Base-by-base conservation (phyloP, 2,797 vertebrate species). In the Lateolabrax maculatus region DNA sequence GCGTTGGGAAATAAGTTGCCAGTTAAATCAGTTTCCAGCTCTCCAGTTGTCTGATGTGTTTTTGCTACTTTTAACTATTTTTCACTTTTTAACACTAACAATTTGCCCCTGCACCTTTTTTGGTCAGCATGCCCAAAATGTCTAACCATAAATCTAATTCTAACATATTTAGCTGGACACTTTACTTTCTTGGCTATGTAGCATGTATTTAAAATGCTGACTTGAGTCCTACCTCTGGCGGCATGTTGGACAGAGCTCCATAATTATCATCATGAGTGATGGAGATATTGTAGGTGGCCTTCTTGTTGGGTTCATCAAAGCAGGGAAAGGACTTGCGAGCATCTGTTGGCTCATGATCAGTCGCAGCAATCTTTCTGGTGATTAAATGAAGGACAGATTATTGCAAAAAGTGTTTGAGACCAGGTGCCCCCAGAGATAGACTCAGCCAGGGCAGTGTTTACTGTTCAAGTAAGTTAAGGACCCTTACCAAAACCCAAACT, bases 271-370 rank as follows among this genome's bases (percentile, higher is more conserved):
- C 79, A 73, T 99, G 97, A 65, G 95, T 89, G 80, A 99, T 97
- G 68, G 96, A 95, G 86, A 99, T 96, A 0, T 21, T 96, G 79
- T 96, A 99, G 36, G 97, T 99, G 60, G 98, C 96, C 87, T 99
- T 99, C 95, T 98, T 99, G 93, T 99, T 98, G 46, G 98, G 98
- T 80, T 99, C 98, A 12, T 99, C 98, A 75, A 99, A 99, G 90
- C 98, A 99, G 62, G 98, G 98, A 80, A 99, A 99, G 1, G 98
- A 97, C 92, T 99, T 99, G 49, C 98, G 96, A 52, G 98, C 98
- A 49, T 99, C 98, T 27, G 98, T 99, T 57, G 98, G 98, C 84
- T 99, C 97, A 15, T 99, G 98, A 93, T 99, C 98, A 6, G 98
- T 98, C 29, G 97, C 98, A 51, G 98, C 98, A 81, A 99, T 99